These are phyloP conservation scores for Steromphala cineraria DNA, from an alignment of 2,888 invertebrate species.

Conservation along the genomic window DNA sequence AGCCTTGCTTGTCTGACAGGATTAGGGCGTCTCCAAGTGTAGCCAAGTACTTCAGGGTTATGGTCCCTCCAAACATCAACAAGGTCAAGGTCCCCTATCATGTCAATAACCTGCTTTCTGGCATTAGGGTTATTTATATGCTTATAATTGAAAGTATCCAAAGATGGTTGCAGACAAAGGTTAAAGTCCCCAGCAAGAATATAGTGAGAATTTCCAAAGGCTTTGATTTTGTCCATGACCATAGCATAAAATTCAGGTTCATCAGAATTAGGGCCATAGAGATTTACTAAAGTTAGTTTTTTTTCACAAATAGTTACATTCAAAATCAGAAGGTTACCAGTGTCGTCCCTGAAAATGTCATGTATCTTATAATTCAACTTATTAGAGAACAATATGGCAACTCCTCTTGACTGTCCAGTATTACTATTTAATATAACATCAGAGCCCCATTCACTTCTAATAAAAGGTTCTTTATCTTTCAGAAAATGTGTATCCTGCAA, in stretches of 20 bases:
- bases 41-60: background rate
- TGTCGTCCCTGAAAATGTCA: background rate
- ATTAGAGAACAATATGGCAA: too few relatives aligned
- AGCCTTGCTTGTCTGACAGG: conserved; percentile 18
- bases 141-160: conserved; percentile 16
- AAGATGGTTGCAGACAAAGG: too few relatives aligned
- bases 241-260: conserved; percentile 16
- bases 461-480: too few relatives aligned
- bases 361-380: background rate
- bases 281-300: background rate
- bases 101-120: background rate
- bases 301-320: background rate
- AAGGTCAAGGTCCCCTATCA: background rate
- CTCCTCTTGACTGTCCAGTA: too few relatives aligned
- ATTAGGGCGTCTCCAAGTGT: conserved; percentile 17
- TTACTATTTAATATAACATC: too few relatives aligned
- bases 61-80: background rate
- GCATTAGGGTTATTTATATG: background rate
- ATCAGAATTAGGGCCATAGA: conserved; percentile 27
- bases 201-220: background rate
- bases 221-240: background rate
- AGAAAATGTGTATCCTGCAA: too few relatives aligned
- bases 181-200: background rate
- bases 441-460: too few relatives aligned
- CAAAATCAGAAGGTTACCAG: background rate